A percentile compares a stretch with the other conserved stretches of the same genome.
phyloP scores from a whole-genome alignment of 2,113 vertebrate species.

The Eleginops maclovinus region DNA sequence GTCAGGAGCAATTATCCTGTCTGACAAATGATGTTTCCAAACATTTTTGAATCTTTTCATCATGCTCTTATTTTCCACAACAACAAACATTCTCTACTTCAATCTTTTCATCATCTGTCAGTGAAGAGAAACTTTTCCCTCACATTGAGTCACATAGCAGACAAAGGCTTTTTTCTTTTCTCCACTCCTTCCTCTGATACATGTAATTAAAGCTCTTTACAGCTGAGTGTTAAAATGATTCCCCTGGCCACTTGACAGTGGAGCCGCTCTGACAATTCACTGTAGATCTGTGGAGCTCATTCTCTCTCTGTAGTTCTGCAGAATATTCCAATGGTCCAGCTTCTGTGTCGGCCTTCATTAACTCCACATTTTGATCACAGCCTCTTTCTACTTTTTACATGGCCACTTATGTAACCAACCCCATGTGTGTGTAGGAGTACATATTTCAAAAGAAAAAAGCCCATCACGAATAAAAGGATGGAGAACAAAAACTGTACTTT shows the following conservation, averaged over 20 bases:
- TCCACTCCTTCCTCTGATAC: constrained; percentile 54
- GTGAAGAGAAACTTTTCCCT: constrained; percentile 50
- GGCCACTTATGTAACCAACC: constrained; percentile 31
- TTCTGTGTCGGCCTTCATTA: constrained; percentile 51
- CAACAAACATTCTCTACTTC: constrained; percentile 23
- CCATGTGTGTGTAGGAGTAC: background rate
- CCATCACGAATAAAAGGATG: background rate
- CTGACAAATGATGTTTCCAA: constrained; percentile 4
- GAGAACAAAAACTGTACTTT: background rate
- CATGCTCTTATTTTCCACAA: constrained; percentile 16
- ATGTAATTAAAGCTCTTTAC: constrained; percentile 48
- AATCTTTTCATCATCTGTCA: constrained; percentile 50
- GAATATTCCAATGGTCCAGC: constrained; percentile 36
- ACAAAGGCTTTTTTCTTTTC: constrained; percentile 43
- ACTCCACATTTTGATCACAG: constrained; percentile 56
- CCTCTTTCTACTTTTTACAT: constrained; percentile 36
- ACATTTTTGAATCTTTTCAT: constrained; percentile 40
- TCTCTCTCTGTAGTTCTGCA: constrained; percentile 21
- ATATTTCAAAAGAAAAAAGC: background rate
- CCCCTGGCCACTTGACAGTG: constrained; percentile 31
- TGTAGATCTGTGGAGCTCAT: constrained; percentile 20
- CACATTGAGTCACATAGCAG: constrained; percentile 25
- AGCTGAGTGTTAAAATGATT: constrained; percentile 30
- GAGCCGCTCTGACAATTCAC: constrained; percentile 32
- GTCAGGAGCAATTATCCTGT: background rate